Evolutionary conservation across 2,888 invertebrate species (phyloP), one percentile per base, ranked within the genome.

Genomic region (Antheraea yamamai): DNA sequence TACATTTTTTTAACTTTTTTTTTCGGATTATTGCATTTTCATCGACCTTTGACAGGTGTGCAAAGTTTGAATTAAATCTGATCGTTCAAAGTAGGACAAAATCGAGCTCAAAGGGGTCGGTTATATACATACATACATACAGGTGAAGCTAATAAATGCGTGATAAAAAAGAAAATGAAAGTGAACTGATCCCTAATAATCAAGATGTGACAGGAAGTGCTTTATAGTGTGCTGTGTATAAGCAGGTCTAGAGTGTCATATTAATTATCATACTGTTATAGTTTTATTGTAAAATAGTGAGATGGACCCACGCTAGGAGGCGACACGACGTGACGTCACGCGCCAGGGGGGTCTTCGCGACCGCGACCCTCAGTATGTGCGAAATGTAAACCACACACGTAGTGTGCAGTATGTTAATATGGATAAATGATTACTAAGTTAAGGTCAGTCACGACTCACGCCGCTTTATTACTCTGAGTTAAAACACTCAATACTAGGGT

Each of bases 341-440:
- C 12, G 64, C 64, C 16, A 23, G 26, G 64, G 64, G 64, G 64
- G 64, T 66, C 64, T 26, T 16, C 26, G 30, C 20, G 16, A 39
- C 39, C 70, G 30, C 39, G 70, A 70, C 70, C 70, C 70, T 70
- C 70, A 39, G 39, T 39, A 39, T 39, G 70, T 39, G 70, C 70
- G 39, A 70, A 70, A 39, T 39, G 39, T 14, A 30, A 70, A 39
- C 70, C 70, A 39, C 70, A 70, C 39, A 70, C 39, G 39, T 39
- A 39, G 39, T 39, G 35, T n/a, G 39, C n/a, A 70, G n/a, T 70
- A 70, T 70, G 70, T 70, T 26, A 70, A 70, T 39, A 70, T 39
- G 39, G 39, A 66, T 70, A 70, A 70, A 39, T 70, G 39, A 70
- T 70, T 39, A 70, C 20, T 20, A 20, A 70, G 39, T 20, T 39